Base-by-base conservation (phyloP, 2,113 vertebrate genomes). In the Hippolais icterina region DNA sequence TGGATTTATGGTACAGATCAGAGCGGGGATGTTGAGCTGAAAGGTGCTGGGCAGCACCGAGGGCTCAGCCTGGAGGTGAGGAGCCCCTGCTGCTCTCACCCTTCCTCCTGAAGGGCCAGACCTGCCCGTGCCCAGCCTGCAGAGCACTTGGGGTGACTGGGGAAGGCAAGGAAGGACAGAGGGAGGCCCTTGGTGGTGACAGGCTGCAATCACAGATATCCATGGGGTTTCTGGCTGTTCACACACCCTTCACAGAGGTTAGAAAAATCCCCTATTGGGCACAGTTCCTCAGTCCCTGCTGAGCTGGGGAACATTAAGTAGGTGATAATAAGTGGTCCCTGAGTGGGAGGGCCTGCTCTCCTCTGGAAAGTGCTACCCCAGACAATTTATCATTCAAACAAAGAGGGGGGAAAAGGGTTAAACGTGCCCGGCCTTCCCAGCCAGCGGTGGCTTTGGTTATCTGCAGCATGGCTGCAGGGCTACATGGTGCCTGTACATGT, bases 261-360 rank as follows among this genome's bases (percentile, higher is more conserved):
- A 76, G 69, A 92, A 53, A 82, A 85, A 25, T 56, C 52, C 2
- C 9, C 80, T 18, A 5, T 83, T 83, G 90, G 93, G 93, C 97
- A 80, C 37, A 71, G 70, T 59, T 81, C 91, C 63, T 57, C 83
- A n/a, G 17, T 52, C 70, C 87, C 70, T 11, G 59, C 56, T 37
- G 95, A 64, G 95, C 95, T 89, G 33, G 35, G 96, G 91, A 97
- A 86, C 97, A 96, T 88, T 81, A 96, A 95, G 92, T 74, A 96
- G 92, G 94, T 96, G 94, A 79, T 93, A 90, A 96, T 79, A 79
- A 93, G 90, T 0, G 8, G 92, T 75, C 95, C 93, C 97, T 33
- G 68, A 84, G 81, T 83, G 79, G 80, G 65, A 89, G 82, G 90
- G 61, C 61, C 37, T 85, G 92, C 29, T 95, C 54, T 64, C 29